These are phyloP conservation scores for Clavelina lepadiformis DNA, from an alignment of 23 tunicate genomes.

Conservation along the genomic window DNA sequence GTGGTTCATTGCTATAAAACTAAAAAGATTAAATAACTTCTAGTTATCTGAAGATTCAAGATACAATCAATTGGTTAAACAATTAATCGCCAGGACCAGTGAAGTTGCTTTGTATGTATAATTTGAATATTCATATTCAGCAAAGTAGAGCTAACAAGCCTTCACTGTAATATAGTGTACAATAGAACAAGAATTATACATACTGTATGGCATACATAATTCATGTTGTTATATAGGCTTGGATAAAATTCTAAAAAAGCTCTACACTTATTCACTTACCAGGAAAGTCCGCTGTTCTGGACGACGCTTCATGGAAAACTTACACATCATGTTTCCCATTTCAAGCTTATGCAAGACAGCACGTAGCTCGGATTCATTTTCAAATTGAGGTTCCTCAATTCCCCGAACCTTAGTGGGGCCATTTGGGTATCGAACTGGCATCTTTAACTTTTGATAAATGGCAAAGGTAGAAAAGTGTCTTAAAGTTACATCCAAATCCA, in stretches of 20 bases:
- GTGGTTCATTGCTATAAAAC: too few relatives aligned
- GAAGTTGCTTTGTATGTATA: too few relatives aligned
- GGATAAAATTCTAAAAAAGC: slow-evolving; percentile 4
- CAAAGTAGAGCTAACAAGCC: background rate
- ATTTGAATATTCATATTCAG: too few relatives aligned
- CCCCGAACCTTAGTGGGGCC: slow-evolving; percentile 46
- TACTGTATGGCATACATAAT: background rate
- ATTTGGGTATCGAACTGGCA: slow-evolving; percentile 21
- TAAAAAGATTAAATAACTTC: too few relatives aligned
- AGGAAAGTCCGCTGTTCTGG: slow-evolving; percentile 74
- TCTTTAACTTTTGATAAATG: background rate
- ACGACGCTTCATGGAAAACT: slow-evolving; percentile 47
- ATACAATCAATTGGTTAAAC: too few relatives aligned
- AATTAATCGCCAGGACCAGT: too few relatives aligned
- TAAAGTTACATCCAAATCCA: too few relatives aligned
- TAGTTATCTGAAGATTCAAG: too few relatives aligned
- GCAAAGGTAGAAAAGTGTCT: background rate
- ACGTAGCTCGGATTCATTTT: slow-evolving; percentile 22
- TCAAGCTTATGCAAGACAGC: slow-evolving; percentile 36
- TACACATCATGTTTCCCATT: slow-evolving; percentile 81
- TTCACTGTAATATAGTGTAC: background rate
- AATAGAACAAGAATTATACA: slow-evolving; percentile 1
- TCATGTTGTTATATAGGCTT: too few relatives aligned
- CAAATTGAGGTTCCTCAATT: slow-evolving; percentile 42
- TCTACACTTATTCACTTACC: slow-evolving; percentile 8